Percentiles rank a stretch among this genome's conserved stretches.
These are phyloP conservation scores for Phymatocera aterrima DNA, from an alignment of 2,888 invertebrate genomes.

Conservation along the genomic window DNA sequence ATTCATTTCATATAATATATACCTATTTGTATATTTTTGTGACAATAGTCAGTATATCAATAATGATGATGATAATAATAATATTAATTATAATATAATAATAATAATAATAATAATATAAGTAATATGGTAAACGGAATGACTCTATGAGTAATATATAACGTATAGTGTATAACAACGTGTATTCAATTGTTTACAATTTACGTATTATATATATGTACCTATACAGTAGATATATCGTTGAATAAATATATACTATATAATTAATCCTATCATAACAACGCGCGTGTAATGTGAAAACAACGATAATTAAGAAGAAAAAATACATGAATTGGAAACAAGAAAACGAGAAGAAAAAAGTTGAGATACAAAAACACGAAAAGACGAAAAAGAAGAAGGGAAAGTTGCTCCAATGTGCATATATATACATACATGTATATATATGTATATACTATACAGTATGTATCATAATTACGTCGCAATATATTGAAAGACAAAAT, in stretches of 20 bases:
- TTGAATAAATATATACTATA: constrained; percentile 32
- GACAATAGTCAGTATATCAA: constrained; percentile 20
- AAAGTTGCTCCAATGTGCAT: constrained; percentile 45
- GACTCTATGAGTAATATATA: not conserved
- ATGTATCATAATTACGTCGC: too few species aligned
- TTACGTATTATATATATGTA: constrained; percentile 20
- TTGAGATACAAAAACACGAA: not conserved
- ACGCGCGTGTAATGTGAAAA: not conserved
- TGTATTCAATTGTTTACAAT: constrained; percentile 6
- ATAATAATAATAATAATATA: constrained; percentile 11
- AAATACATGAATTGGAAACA: constrained; percentile 31
- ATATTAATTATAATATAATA: constrained; percentile 14
- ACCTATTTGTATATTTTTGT: not conserved
- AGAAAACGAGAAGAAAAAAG: not conserved
- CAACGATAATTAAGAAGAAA: not conserved
- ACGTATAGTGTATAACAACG: constrained; percentile 14
- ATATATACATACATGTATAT: constrained; percentile 35
- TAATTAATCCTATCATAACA: not conserved
- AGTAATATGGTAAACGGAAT: constrained; percentile 20
- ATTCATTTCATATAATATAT: not conserved
- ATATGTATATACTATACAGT: too few species aligned
- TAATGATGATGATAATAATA: constrained; percentile 10
- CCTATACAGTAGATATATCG: too few species aligned
- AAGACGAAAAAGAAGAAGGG: constrained; percentile 37
- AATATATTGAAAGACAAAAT: too few species aligned